Conservation (phyloP, 2,797 vertebrate genomes). For the Syngnathus acus region DNA sequence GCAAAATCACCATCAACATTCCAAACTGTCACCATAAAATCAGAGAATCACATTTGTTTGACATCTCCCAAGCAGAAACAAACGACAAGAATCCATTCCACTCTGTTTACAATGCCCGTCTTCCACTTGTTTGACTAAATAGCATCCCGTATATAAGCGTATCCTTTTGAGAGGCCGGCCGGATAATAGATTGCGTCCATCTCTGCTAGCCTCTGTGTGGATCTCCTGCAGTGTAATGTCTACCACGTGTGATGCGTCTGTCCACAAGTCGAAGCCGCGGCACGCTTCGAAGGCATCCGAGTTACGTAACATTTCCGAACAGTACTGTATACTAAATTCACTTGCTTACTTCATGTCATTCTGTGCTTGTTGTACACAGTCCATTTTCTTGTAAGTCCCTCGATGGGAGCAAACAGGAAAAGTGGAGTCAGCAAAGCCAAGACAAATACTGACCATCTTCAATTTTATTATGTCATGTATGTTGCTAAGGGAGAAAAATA, state of each 20-base stretch:
- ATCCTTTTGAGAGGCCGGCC: no score
- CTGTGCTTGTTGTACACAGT: background rate
- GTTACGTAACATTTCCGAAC: no score
- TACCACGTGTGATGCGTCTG: slow-evolving; percentile 28
- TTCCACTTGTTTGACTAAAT: background rate
- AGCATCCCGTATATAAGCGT: slow-evolving; percentile 5
- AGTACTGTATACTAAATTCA: no score
- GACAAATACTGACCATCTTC: background rate
- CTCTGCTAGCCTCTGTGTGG: slow-evolving; percentile 16
- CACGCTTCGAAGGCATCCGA: background rate
- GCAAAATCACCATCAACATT: background rate
- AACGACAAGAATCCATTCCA: background rate
- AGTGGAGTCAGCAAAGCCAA: background rate
- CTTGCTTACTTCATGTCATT: background rate
- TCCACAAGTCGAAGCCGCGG: background rate
- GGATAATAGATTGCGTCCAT: slow-evolving; percentile 18
- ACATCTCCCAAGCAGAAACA: background rate
- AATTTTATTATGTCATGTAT: background rate
- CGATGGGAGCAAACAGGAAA: background rate
- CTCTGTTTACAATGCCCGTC: background rate
- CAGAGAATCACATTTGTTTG: background rate
- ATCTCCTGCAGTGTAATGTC: slow-evolving; percentile 36
- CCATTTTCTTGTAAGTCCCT: background rate
- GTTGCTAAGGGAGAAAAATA: background rate
- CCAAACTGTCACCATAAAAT: background rate